These are phyloP conservation scores for Theristicus caerulescens DNA, from an alignment of 2,113 vertebrate genomes.

Conservation along the genomic window DNA sequence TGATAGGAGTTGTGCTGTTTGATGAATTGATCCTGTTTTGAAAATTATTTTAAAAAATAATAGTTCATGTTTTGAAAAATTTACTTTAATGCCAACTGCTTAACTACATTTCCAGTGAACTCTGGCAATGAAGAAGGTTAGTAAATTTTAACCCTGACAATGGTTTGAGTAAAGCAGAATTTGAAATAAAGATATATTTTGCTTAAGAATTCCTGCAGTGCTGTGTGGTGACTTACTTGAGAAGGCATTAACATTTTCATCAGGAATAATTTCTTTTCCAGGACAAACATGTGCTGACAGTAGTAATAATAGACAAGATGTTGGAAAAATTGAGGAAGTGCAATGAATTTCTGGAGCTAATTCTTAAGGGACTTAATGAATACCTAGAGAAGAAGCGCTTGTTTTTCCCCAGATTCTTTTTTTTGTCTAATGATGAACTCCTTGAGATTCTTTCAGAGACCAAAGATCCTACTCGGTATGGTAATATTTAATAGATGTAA, in stretches of 20 bases:
- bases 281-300: conserved; percentile 84
- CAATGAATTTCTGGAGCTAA: conserved; percentile 84
- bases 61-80: not conserved
- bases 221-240: not conserved
- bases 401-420: conserved; percentile 92
- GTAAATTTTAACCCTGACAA: not conserved
- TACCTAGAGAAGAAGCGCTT: conserved; percentile 92
- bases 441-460: conserved; percentile 93
- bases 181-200: not conserved
- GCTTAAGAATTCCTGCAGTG: not conserved
- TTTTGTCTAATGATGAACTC: conserved; percentile 92
- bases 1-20: not conserved
- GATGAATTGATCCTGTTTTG: not conserved
- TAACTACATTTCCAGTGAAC: not conserved
- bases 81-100: not conserved
- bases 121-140: not conserved
- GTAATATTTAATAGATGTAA: not conserved
- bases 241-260: not conserved
- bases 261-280: conserved; percentile 54
- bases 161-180: not conserved
- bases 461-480: conserved; percentile 90
- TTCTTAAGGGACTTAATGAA: conserved; percentile 90
- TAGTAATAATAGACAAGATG: conserved; percentile 83
- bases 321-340: conserved; percentile 83
- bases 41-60: not conserved